Evolutionary conservation across 2,113 vertebrate species (phyloP).

Genomic region (Hypomesus transpacificus): DNA sequence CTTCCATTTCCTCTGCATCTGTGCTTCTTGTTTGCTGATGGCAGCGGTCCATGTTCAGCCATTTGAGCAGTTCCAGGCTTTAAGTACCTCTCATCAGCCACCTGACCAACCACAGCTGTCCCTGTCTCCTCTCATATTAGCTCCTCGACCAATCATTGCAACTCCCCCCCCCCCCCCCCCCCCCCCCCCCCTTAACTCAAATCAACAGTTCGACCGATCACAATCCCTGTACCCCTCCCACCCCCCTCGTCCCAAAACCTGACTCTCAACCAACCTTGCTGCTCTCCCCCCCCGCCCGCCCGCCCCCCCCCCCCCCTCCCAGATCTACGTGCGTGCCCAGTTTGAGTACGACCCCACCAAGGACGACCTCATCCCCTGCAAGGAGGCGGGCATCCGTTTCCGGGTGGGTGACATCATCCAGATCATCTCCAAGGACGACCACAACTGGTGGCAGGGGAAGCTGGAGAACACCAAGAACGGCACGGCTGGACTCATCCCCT

Average conservation of each 20-base stretch:
- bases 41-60: neutral
- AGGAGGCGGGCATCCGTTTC: slow-evolving; percentile 89
- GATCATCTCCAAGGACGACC: slow-evolving; percentile 92
- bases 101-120: neutral
- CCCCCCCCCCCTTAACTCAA: neutral
- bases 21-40: neutral
- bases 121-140: neutral
- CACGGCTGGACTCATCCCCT: slow-evolving; percentile 88
- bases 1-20: neutral
- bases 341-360: slow-evolving; percentile 56
- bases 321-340: slow-evolving; percentile 65
- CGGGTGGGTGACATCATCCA: slow-evolving; percentile 89
- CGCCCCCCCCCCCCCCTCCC: slow-evolving; percentile 29
- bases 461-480: slow-evolving; percentile 90
- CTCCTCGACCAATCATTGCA: slow-evolving; percentile 2
- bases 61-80: neutral
- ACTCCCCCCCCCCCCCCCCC: neutral
- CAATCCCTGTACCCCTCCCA: slow-evolving; percentile 7
- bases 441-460: slow-evolving; percentile 94
- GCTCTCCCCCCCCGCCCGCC: slow-evolving; percentile 25
- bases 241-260: neutral
- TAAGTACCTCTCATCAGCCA: neutral
- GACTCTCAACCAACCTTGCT: neutral
- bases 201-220: slow-evolving; percentile 26
- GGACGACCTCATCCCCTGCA: slow-evolving; percentile 91